Evolutionary conservation across 2,113 vertebrate genomes (phyloP).

Genomic region (Alligator mississippiensis): DNA sequence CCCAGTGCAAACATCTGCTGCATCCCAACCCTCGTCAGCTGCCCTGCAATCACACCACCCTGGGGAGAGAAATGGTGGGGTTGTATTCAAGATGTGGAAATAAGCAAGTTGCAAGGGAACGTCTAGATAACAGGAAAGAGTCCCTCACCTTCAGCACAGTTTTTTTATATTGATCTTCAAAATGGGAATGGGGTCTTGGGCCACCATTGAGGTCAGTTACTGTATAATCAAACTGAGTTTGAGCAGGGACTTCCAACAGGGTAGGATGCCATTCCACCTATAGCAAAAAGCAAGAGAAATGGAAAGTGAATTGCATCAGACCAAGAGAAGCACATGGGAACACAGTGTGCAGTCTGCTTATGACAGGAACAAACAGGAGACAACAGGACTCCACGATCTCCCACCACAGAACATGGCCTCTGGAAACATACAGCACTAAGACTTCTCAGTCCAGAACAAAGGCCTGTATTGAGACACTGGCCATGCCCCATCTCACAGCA

Average conservation of each 20-base stretch:
- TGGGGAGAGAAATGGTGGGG: conserved; percentile 52
- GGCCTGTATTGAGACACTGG: neutral
- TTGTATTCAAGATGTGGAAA: neutral
- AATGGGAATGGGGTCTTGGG: conserved; percentile 80
- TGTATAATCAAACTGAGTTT: conserved; percentile 85
- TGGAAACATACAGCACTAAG: neutral
- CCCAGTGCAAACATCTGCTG: conserved; percentile 92
- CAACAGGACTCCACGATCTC: neutral
- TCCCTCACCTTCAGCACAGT: conserved; percentile 74
- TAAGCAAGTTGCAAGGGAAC: neutral
- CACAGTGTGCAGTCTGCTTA: rapidly evolving
- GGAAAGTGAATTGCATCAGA: neutral
- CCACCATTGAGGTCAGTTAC: conserved; percentile 89
- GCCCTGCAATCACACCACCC: conserved; percentile 90
- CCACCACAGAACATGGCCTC: rapidly evolving
- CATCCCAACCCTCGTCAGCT: conserved; percentile 95
- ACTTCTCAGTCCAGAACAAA: rapidly evolving
- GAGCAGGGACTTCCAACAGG: conserved; percentile 84
- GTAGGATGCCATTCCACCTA: conserved; percentile 88
- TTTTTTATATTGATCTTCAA: conserved; percentile 82
- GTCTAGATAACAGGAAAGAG: rapidly evolving
- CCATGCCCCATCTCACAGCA: neutral
- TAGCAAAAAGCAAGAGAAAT: neutral
- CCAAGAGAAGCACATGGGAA: no score
- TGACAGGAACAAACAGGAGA: rapidly evolving